Evolutionary conservation across 2,888 invertebrate genomes (phyloP).

Genomic region (Metacarcinus magister): DNA sequence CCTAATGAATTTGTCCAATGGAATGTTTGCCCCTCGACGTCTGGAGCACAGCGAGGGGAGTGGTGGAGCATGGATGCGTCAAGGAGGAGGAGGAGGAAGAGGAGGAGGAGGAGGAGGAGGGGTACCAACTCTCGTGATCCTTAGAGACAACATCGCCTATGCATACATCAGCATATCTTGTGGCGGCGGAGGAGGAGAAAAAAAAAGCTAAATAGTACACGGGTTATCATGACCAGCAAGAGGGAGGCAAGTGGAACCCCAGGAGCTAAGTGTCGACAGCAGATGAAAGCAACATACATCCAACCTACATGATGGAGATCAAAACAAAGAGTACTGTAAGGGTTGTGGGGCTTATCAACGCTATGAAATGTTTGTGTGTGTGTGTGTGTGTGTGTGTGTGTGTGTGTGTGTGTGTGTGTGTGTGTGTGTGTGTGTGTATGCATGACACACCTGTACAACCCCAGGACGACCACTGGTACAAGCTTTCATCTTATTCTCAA

Average conservation of each 20-base stretch:
- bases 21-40: neutral
- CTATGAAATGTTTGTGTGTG: no score
- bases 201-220: conserved; percentile 33
- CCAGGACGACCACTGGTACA: neutral
- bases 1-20: conserved; percentile 5
- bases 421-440: conserved; percentile 50
- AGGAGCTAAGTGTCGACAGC: neutral
- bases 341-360: no score
- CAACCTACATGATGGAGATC: neutral
- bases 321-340: neutral
- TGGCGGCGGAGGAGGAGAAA: neutral
- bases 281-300: neutral
- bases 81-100: neutral
- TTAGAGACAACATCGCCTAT: conserved; percentile 17
- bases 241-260: neutral
- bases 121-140: neutral
- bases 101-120: conserved; percentile 7
- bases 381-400: neutral
- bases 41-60: neutral
- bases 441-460: neutral
- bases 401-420: neutral
- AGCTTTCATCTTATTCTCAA: no score
- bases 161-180: conserved; percentile 48
- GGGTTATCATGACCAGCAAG: neutral
- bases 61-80: neutral